These are phyloP conservation scores for Odiellus spinosus DNA, from an alignment of 2,888 invertebrate species.

Conservation along the genomic window DNA sequence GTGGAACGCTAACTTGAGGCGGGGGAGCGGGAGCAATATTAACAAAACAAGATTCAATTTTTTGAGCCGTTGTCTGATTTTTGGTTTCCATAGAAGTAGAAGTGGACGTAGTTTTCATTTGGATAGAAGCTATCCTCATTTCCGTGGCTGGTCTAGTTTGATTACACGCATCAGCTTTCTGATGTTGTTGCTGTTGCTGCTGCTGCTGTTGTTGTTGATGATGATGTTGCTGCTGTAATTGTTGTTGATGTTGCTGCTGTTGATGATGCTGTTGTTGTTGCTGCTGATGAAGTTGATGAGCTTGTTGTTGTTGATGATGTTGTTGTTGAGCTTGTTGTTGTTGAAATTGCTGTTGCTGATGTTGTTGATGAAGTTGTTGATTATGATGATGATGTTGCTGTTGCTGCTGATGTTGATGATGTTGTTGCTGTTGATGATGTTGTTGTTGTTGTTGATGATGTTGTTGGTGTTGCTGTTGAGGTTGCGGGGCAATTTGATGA, in stretches of 20 bases:
- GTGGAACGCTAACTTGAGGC: neutral
- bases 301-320: neutral
- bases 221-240: neutral
- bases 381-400: neutral
- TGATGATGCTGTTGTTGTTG: neutral
- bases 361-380: neutral
- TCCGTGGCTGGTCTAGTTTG: slow-evolving; percentile 17
- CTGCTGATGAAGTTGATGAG: neutral
- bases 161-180: slow-evolving; percentile 21
- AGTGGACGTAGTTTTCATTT: slow-evolving; percentile 8
- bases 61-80: neutral
- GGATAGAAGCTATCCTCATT: slow-evolving; percentile 12
- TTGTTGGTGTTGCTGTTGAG: neutral
- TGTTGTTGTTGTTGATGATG: neutral
- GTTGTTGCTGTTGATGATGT: neutral
- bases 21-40: neutral
- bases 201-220: neutral
- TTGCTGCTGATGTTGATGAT: neutral
- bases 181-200: slow-evolving; percentile 12
- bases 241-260: neutral
- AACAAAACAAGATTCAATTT: neutral
- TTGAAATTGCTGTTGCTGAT: neutral
- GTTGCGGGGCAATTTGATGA: neutral
- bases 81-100: slow-evolving; percentile 9
- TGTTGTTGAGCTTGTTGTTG: neutral